phyloP scores from a whole-genome alignment of 1,140 invertebrate species.

The Cydia splendana region DNA sequence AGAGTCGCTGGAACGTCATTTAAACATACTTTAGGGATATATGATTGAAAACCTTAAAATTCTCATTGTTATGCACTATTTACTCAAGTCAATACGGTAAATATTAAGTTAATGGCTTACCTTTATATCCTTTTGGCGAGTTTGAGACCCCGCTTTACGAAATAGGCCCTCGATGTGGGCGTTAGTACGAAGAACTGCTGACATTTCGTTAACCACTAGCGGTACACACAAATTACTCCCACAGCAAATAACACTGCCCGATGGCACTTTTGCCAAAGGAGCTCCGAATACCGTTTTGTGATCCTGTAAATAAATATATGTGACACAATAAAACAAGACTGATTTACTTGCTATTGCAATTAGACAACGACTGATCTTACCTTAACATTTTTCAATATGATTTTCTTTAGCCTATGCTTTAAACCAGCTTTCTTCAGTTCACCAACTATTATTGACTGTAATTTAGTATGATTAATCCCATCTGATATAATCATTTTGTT shows the following conservation, averaged over 20 bases:
- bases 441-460: constrained; percentile 81
- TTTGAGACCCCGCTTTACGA: constrained; percentile 90
- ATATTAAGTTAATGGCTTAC: constrained; percentile 65
- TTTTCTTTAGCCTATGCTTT: constrained; percentile 84
- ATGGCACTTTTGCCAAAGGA: constrained; percentile 80
- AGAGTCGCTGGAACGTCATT: constrained; percentile 73
- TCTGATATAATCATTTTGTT: constrained; percentile 84
- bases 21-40: background rate
- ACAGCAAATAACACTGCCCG: constrained; percentile 81
- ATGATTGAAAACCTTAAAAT: no score
- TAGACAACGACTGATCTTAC: constrained; percentile 54
- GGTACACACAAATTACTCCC: constrained; percentile 85
- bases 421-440: constrained; percentile 83
- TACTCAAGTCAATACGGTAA: constrained; percentile 2
- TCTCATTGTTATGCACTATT: background rate
- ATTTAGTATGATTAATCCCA: constrained; percentile 83
- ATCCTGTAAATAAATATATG: constrained; percentile 50
- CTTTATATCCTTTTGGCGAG: constrained; percentile 89
- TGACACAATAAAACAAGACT: constrained; percentile 35
- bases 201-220: constrained; percentile 87
- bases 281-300: constrained; percentile 83
- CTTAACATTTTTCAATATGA: constrained; percentile 78
- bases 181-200: constrained; percentile 83
- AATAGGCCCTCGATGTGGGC: constrained; percentile 90
- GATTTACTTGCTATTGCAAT: background rate